Evolutionary conservation across 2,797 vertebrate genomes (phyloP).

Genomic region (Adelosebastes latens): DNA sequence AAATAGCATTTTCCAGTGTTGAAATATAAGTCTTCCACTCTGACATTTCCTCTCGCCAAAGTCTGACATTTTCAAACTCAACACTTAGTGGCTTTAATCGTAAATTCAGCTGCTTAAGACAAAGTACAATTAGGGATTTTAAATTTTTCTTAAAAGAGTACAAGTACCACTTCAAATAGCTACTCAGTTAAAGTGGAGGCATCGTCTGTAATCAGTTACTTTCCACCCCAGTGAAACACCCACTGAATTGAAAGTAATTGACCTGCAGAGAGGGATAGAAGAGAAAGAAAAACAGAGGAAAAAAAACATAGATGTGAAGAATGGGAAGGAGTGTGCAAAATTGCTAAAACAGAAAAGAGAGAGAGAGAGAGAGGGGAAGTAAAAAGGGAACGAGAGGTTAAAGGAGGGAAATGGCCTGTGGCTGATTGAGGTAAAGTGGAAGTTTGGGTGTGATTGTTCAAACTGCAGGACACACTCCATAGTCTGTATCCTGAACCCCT

Average conservation of each 20-base stretch:
- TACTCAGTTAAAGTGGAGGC: neutral
- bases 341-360: neutral
- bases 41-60: neutral
- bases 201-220: neutral
- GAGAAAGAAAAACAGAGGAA: neutral
- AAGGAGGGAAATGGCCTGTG: slow-evolving; percentile 47
- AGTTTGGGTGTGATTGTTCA: slow-evolving; percentile 67
- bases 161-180: neutral
- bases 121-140: neutral
- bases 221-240: neutral
- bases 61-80: neutral
- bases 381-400: slow-evolving; percentile 15
- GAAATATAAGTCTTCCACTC: neutral
- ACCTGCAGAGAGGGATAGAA: neutral
- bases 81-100: neutral
- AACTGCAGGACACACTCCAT: slow-evolving; percentile 48
- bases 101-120: neutral
- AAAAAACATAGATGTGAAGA: neutral
- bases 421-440: slow-evolving; percentile 61
- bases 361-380: neutral
- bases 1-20: neutral
- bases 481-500: slow-evolving; percentile 57
- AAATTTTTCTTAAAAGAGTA: neutral
- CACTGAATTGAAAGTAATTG: neutral
- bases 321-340: slow-evolving; percentile 8